A percentile compares a stretch with the other conserved stretches of the same genome.
Evolutionary conservation across 2,113 vertebrate genomes (phyloP).

Genomic region (Poeciliopsis turrubarensis): DNA sequence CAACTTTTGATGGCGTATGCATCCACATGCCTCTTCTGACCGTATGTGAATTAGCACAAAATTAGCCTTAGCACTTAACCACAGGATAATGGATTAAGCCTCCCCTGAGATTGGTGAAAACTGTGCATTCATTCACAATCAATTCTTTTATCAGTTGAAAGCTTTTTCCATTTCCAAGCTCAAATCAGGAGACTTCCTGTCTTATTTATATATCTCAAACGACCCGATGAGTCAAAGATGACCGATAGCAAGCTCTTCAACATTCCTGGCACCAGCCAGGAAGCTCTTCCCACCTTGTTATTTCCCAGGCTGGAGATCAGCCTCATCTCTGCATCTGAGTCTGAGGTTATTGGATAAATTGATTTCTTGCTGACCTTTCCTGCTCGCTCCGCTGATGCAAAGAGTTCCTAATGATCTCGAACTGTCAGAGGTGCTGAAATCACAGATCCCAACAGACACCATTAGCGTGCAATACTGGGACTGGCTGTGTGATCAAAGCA

Average conservation of each 20-base stretch:
- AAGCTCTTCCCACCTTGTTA: slow-evolving; percentile 31
- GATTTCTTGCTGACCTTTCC: slow-evolving; percentile 70
- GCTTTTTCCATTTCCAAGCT: neutral
- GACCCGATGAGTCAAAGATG: slow-evolving; percentile 8
- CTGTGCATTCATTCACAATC: neutral
- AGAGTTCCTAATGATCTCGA: slow-evolving; percentile 73
- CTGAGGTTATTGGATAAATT: slow-evolving; percentile 65
- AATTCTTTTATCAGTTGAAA: neutral
- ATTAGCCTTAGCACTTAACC: neutral
- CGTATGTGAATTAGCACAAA: too few relatives aligned
- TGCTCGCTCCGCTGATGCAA: slow-evolving; percentile 51
- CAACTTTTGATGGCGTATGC: too few relatives aligned
- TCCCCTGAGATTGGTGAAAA: too few relatives aligned
- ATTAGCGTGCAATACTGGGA: slow-evolving; percentile 35
- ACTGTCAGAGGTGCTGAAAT: slow-evolving; percentile 79
- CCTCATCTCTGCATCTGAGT: slow-evolving; percentile 18
- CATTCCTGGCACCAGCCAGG: slow-evolving; percentile 8
- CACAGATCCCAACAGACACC: slow-evolving; percentile 52
- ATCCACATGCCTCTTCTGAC: too few relatives aligned
- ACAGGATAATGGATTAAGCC: neutral
- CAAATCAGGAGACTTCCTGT: too few relatives aligned
- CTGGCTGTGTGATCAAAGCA: slow-evolving; percentile 39
- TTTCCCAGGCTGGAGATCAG: slow-evolving; percentile 40
- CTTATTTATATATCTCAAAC: neutral
- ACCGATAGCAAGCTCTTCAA: neutral